Evolutionary conservation across 2,113 vertebrate species (phyloP).

Genomic region (Dicentrarchus labrax): DNA sequence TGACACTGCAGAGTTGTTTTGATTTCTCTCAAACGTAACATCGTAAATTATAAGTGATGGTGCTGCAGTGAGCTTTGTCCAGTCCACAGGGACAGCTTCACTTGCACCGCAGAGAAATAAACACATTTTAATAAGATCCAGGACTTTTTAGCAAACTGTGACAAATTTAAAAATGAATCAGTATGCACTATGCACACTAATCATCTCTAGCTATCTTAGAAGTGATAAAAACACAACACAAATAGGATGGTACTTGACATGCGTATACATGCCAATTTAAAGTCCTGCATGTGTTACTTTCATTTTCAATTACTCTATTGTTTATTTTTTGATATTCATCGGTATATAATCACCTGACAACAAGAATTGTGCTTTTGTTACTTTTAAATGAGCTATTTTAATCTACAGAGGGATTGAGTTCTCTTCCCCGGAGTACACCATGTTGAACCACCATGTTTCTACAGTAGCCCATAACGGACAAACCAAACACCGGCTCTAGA

Average conservation of each 20-base stretch:
- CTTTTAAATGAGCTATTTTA: too few species aligned
- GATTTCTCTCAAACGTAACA: slow-evolving; percentile 41
- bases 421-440: too few species aligned
- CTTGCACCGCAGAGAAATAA: slow-evolving; percentile 3
- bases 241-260: background rate
- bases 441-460: too few species aligned
- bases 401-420: too few species aligned
- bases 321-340: too few species aligned
- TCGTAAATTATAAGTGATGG: slow-evolving; percentile 22
- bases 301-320: background rate
- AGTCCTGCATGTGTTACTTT: too few species aligned
- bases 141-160: background rate
- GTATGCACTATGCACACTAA: background rate
- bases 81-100: background rate
- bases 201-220: background rate
- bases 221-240: background rate
- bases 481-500: too few species aligned
- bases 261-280: background rate
- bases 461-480: too few species aligned
- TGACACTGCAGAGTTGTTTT: slow-evolving; percentile 54
- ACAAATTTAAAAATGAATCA: slow-evolving; percentile 25
- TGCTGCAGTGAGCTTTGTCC: slow-evolving; percentile 16
- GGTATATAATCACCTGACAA: too few species aligned
- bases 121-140: slow-evolving; percentile 40
- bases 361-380: too few species aligned